Conservation (phyloP, 1,140 invertebrate genomes). For the Cotesia vestalis region DNA sequence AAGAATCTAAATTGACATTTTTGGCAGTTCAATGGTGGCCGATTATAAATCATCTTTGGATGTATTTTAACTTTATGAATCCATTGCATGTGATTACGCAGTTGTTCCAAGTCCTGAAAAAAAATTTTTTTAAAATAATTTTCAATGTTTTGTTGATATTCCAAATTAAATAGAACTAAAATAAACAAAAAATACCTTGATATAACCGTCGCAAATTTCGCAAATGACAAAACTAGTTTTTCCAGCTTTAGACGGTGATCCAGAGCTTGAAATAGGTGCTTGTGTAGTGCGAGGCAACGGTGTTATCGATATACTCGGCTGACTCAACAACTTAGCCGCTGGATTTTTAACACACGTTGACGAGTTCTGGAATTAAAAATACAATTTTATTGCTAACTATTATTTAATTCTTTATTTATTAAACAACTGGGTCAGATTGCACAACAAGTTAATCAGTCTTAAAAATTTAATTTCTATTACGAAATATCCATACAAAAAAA, state of each 20-base stretch:
- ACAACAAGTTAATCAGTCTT: slow-evolving; percentile 1
- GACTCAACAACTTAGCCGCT: slow-evolving; percentile 70
- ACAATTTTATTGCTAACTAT: slow-evolving; percentile 57
- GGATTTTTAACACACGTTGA: slow-evolving; percentile 64
- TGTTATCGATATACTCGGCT: slow-evolving; percentile 91
- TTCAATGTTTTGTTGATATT: background rate
- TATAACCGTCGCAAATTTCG: slow-evolving; percentile 95
- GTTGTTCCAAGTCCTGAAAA: slow-evolving; percentile 83
- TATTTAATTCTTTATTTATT: slow-evolving; percentile 60
- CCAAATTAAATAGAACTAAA: slow-evolving; percentile 7
- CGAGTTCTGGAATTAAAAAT: slow-evolving; percentile 62
- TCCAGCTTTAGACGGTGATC: slow-evolving; percentile 64
- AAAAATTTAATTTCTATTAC: background rate
- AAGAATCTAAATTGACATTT: slow-evolving; percentile 92
- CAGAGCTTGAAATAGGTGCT: slow-evolving; percentile 59
- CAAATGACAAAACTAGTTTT: slow-evolving; percentile 91
- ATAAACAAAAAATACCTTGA: slow-evolving; percentile 71
- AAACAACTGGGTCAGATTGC: slow-evolving; percentile 25
- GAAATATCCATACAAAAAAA: too few relatives aligned
- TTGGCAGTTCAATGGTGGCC: slow-evolving; percentile 93
- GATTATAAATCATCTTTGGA: slow-evolving; percentile 94
- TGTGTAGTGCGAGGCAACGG: slow-evolving; percentile 78
- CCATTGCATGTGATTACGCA: slow-evolving; percentile 95
- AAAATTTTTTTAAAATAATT: slow-evolving; percentile 33
- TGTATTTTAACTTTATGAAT: slow-evolving; percentile 96